Evolutionary conservation across 2,888 invertebrate genomes (phyloP), one percentile per base, ranked within the genome.

Genomic region (Clepsis dumicolana): DNA sequence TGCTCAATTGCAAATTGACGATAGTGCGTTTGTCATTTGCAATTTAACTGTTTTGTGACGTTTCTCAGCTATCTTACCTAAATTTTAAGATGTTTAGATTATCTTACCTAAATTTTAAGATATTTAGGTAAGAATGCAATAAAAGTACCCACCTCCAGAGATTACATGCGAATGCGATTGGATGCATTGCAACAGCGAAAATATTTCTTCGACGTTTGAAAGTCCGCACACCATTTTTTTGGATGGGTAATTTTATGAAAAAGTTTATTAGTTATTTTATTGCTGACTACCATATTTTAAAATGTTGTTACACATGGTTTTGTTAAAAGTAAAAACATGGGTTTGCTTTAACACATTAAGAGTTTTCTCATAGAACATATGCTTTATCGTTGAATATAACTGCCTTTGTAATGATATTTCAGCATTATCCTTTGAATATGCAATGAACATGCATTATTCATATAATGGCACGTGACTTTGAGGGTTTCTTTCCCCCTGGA

Each of bases 361-460:
- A 2, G 18, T 24, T n/a, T 53, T 25, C 21, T 21, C 38, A 41
- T 24, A n/a, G 5, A 35, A 7, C 14, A n/a, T 35, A 10, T 29
- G 54, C 44, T 70, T 60, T 65, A 18, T 48, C n/a, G 1, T 38
- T 12, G 14, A 52, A 56, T 61, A 70, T 74, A 72, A 77, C 72
- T 65, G 75, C 69, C 72, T 74, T 74, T 76, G 81, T 85, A 82
- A 78, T 79, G 82, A 80, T 82, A 81, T 79, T 81, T 71, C 75
- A 74, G 74, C 75, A 75, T 76, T 76, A 80, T 80, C 75, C 72
- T 76, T 75, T 76, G 78, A 82, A 80, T 82, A 78, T 80, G 81
- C 81, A 79, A 76, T 76, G 75, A 73, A 73, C 75, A 84, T 87
- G 80, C 79, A 86, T 87, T 80, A 86, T 87, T 85, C 78, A 83